These are phyloP conservation scores for Myathropa florea DNA, from an alignment of 2,888 invertebrate genomes.

Conservation along the genomic window DNA sequence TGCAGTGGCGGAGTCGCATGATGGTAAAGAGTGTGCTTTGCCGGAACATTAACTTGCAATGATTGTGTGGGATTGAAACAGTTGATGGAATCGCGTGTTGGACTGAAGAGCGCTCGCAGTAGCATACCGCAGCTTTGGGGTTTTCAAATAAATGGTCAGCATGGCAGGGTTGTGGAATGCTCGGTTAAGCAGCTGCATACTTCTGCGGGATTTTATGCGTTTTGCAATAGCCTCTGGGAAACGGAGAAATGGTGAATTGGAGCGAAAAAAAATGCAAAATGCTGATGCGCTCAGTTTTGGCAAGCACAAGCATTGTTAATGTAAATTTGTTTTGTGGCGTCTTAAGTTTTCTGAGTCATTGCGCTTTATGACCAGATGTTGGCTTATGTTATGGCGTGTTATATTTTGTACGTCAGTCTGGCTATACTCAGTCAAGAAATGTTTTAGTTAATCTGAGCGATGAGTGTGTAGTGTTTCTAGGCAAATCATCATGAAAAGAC, in stretches of 20 bases:
- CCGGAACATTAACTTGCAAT: slow-evolving; percentile 39
- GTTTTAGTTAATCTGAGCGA: no score
- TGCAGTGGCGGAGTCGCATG: slow-evolving; percentile 23
- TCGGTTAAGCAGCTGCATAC: not conserved
- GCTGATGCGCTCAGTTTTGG: not conserved
- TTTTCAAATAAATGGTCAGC: slow-evolving; percentile 7
- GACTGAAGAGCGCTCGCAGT: not conserved
- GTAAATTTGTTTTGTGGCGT: not conserved
- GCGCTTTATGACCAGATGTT: no score
- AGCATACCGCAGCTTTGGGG: not conserved
- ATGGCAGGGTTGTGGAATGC: not conserved
- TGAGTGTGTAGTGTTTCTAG: no score
- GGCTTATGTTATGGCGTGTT: no score
- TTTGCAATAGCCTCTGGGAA: not conserved
- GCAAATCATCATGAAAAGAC: no score
- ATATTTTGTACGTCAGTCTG: no score
- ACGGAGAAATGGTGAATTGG: not conserved
- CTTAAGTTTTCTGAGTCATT: not conserved
- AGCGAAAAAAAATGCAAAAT: not conserved
- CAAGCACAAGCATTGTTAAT: not conserved
- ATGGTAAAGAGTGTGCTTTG: slow-evolving; percentile 19
- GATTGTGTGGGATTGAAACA: slow-evolving; percentile 34
- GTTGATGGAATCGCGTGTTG: slow-evolving; percentile 42
- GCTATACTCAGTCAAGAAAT: no score
- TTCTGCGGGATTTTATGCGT: not conserved